Conservation (phyloP, 2,113 vertebrate species). For the Chaenogobius annularis region DNA sequence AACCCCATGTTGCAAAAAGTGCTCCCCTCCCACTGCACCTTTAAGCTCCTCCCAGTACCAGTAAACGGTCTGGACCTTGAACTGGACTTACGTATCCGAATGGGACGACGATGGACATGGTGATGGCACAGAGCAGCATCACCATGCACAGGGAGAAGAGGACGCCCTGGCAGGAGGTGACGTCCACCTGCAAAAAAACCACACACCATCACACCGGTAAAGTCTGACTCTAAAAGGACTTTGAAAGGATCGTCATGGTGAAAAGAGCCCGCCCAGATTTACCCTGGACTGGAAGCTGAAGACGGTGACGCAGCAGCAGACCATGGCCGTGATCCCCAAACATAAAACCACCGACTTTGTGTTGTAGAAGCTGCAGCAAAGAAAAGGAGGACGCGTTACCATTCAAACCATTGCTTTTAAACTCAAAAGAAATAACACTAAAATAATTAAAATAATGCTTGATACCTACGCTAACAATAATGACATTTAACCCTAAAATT, state of each 20-base stretch:
- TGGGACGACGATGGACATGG: constrained; percentile 83
- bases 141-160: constrained; percentile 87
- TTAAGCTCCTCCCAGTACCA: too few species aligned
- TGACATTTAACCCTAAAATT: too few species aligned
- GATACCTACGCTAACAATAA: too few species aligned
- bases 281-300: constrained; percentile 98
- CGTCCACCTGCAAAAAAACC: constrained; percentile 82
- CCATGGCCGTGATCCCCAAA: constrained; percentile 87
- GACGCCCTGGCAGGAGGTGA: constrained; percentile 89
- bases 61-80: too few species aligned
- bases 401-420: not conserved
- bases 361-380: constrained; percentile 87
- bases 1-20: too few species aligned
- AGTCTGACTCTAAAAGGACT: too few species aligned
- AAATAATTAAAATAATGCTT: too few species aligned
- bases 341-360: constrained; percentile 89
- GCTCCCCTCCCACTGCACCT: too few species aligned
- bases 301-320: constrained; percentile 88
- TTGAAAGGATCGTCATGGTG: too few species aligned
- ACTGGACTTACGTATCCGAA: constrained; percentile 87
- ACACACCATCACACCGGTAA: too few species aligned
- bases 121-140: constrained; percentile 85
- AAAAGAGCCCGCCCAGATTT: too few species aligned
- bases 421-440: too few species aligned
- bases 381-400: not conserved